A percentile compares a stretch with the other conserved stretches of the same genome.
Conservation (phyloP, 1,140 invertebrate genomes). For the Melanaphis sacchari region DNA sequence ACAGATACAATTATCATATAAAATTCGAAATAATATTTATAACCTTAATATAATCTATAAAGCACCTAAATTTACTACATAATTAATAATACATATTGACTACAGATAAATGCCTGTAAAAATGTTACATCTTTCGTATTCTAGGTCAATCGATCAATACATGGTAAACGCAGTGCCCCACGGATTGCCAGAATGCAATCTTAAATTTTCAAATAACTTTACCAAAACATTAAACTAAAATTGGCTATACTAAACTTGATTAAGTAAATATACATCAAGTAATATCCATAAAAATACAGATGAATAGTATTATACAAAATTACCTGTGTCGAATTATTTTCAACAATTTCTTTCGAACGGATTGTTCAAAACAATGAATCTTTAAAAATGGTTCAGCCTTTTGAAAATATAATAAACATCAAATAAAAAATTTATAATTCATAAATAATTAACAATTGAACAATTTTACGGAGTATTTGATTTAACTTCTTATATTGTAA, state of each 20-base stretch:
- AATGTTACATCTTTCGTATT: neutral
- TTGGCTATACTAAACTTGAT: too few species aligned
- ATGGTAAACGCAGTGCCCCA: neutral
- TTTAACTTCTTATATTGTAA: too few species aligned
- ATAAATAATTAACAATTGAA: neutral
- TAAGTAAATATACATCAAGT: neutral
- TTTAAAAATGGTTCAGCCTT: neutral
- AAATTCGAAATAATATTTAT: neutral
- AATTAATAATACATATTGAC: neutral
- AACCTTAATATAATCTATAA: neutral
- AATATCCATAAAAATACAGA: neutral
- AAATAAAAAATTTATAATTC: neutral
- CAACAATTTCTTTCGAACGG: too few species aligned
- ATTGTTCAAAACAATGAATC: neutral
- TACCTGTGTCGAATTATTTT: neutral
- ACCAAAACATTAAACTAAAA: neutral
- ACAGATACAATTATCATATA: neutral
- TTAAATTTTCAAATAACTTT: neutral
- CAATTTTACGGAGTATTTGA: too few species aligned
- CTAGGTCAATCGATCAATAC: constrained; percentile 11
- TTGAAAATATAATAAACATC: neutral
- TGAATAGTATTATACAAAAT: neutral
- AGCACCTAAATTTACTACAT: neutral
- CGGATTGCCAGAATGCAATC: neutral
- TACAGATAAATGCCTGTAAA: neutral